phyloP scores from a whole-genome alignment of 2,797 vertebrate species.

The Phrynocephalus guinanensis region DNA sequence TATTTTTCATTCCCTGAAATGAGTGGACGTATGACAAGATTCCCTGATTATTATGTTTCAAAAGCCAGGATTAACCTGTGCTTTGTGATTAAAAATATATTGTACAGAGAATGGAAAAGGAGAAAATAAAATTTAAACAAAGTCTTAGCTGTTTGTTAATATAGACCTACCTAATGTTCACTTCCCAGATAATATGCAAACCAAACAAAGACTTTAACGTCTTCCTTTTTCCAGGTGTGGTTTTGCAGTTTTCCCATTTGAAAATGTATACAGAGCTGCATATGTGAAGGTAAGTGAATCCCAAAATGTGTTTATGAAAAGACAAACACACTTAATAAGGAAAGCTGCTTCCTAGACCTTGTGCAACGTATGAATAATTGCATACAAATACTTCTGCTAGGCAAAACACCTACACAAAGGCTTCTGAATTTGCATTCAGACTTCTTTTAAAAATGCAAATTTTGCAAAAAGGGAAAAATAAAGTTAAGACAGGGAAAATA shows the following conservation, averaged over 20 bases:
- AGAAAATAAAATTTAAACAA: conserved; percentile 25
- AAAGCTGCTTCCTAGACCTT: too few species aligned
- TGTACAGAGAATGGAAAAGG: conserved; percentile 57
- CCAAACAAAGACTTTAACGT: neutral
- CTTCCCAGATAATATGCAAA: neutral
- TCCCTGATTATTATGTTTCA: conserved; percentile 85
- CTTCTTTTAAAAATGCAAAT: too few species aligned
- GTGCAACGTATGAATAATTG: neutral
- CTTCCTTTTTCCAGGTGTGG: neutral
- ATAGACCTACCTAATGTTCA: neutral
- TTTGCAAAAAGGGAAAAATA: too few species aligned
- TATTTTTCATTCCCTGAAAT: conserved; percentile 78
- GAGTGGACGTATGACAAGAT: conserved; percentile 76
- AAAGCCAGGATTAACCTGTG: conserved; percentile 87
- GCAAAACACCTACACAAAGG: too few species aligned
- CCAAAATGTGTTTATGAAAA: too few species aligned
- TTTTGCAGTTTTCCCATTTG: neutral
- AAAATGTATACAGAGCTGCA: too few species aligned
- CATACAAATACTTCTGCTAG: neutral
- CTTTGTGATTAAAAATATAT: conserved; percentile 79
- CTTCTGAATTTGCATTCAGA: too few species aligned
- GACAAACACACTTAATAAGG: too few species aligned
- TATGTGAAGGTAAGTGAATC: too few species aligned
- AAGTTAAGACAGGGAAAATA: too few species aligned
- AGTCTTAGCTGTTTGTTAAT: conserved; percentile 19